Percentiles rank a stretch among this genome's conserved stretches.
phyloP scores from a whole-genome alignment of 2,888 invertebrate species.

The Plagodis pulveraria region DNA sequence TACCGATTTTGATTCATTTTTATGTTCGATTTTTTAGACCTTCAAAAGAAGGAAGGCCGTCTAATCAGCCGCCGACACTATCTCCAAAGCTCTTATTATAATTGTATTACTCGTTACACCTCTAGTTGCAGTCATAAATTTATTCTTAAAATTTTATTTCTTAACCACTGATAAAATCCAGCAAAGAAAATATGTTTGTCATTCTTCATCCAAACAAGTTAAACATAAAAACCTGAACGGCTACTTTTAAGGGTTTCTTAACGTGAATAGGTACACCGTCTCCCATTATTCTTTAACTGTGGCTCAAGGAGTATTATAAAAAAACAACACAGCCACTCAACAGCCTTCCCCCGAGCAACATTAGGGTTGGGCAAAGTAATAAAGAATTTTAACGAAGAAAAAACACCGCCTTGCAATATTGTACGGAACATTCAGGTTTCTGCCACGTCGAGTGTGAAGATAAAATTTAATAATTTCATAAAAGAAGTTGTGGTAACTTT shows the following conservation, averaged over 20 bases:
- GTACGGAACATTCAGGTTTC: slow-evolving; percentile 13
- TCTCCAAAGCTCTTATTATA: too few species aligned
- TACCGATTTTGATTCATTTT: too few species aligned
- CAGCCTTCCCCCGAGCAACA: slow-evolving; percentile 24
- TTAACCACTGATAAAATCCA: too few species aligned
- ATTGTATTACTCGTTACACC: too few species aligned
- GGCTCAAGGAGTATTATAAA: slow-evolving; percentile 8
- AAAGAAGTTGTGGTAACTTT: slow-evolving; percentile 23
- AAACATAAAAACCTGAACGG: not conserved
- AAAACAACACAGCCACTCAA: slow-evolving; percentile 24
- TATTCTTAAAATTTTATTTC: too few species aligned
- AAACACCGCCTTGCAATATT: slow-evolving; percentile 29
- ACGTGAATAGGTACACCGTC: slow-evolving; percentile 3
- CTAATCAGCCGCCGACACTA: too few species aligned
- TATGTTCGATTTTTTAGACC: too few species aligned
- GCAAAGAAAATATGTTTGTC: too few species aligned
- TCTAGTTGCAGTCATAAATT: too few species aligned
- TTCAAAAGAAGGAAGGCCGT: too few species aligned
- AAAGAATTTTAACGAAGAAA: slow-evolving; percentile 37
- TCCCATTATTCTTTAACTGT: slow-evolving; percentile 5
- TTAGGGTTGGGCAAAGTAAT: slow-evolving; percentile 32
- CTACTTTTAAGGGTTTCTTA: not conserved
- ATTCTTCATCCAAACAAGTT: not conserved
- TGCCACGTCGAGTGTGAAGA: slow-evolving; percentile 19
- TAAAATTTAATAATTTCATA: slow-evolving; percentile 24